Evolutionary conservation across 2,113 vertebrate species (phyloP).

Genomic region (Meriones unguiculatus): DNA sequence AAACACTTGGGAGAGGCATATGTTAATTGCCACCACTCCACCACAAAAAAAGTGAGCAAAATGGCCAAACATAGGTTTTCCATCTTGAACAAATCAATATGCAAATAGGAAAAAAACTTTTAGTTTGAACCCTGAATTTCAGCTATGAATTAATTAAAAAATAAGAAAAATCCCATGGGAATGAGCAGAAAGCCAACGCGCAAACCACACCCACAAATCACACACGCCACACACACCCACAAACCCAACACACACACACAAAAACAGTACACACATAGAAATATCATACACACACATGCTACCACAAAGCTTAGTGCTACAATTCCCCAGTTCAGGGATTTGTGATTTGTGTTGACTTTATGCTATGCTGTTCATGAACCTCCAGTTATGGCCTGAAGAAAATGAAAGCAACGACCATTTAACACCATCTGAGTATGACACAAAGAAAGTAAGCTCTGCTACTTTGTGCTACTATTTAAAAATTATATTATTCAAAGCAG

Average conservation of each 20-base stretch:
- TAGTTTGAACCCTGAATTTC: neutral
- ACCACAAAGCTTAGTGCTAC: neutral
- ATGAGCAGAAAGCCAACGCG: neutral
- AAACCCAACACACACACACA: too few relatives aligned
- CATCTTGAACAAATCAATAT: constrained; percentile 17
- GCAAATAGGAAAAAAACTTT: neutral
- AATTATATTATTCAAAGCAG: constrained; percentile 66
- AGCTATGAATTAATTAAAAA: neutral
- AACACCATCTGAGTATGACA: constrained; percentile 43
- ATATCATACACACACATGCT: neutral
- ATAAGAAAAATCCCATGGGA: neutral
- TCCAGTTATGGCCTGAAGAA: constrained; percentile 13
- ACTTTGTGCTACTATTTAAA: constrained; percentile 55
- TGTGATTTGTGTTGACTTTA: neutral
- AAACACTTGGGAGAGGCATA: neutral
- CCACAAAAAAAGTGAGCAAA: neutral
- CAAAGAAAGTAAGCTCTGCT: neutral
- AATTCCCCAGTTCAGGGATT: constrained; percentile 29
- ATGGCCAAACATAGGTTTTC: constrained; percentile 2
- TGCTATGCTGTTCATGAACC: neutral
- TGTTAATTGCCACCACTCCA: constrained; percentile 1
- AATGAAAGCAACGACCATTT: constrained; percentile 32
- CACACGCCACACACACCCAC: neutral
- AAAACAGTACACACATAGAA: neutral
- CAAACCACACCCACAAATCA: neutral